These are phyloP conservation scores for Coleophora flavipennella DNA, from an alignment of 2,888 invertebrate species.

Conservation along the genomic window DNA sequence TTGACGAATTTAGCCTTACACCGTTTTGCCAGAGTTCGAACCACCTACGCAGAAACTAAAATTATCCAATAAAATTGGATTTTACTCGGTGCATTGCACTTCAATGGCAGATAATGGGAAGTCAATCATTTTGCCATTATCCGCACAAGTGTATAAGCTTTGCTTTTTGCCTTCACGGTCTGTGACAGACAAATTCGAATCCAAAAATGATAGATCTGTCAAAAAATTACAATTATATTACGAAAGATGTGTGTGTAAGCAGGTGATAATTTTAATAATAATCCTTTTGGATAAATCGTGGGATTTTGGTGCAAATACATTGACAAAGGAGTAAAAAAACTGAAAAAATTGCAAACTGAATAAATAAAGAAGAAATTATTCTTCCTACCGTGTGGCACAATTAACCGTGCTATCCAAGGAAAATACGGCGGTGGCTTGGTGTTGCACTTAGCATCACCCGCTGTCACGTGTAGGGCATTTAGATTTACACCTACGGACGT, in stretches of 20 bases:
- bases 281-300: constrained; percentile 19
- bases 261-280: constrained; percentile 16
- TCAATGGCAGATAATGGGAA: constrained; percentile 31
- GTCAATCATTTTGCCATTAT: constrained; percentile 51
- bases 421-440: too few species aligned
- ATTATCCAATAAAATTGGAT: constrained; percentile 41
- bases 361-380: too few species aligned
- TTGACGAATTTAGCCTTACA: constrained; percentile 14
- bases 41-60: constrained; percentile 31
- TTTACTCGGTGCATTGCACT: constrained; percentile 29
- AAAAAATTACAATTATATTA: constrained; percentile 15
- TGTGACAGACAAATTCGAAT: constrained; percentile 41
- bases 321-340: too few species aligned
- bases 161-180: too few species aligned
- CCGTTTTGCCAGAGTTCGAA: constrained; percentile 12
- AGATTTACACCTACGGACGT: too few species aligned
- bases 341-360: too few species aligned
- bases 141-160: constrained; percentile 13
- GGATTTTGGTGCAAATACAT: constrained; percentile 6
- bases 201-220: constrained; percentile 52
- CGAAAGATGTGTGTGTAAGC: constrained; percentile 4
- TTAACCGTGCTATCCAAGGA: too few species aligned
- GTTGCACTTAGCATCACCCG: too few species aligned
- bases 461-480: too few species aligned
- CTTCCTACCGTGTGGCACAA: too few species aligned